Evolutionary conservation across 2,888 invertebrate genomes (phyloP), one percentile per base, ranked within the genome.

Genomic region (Eupelmus urozonus): DNA sequence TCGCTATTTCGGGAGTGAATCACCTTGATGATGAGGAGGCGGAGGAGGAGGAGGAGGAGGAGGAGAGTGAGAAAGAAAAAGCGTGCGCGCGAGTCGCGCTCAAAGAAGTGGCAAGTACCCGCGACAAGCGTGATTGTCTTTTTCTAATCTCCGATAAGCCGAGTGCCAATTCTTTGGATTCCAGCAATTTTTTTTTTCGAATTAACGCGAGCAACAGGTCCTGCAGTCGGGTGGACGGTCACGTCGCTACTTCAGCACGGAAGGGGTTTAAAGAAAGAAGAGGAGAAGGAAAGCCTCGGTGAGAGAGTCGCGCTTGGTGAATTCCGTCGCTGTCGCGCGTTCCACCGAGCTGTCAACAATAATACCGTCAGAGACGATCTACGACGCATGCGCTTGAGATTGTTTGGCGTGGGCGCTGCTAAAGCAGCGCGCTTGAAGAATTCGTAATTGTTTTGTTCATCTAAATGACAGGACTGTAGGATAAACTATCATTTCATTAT

Each of bases 1-100:
- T 78, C 67, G 80, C 84, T 87, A 86, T 87, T 86, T 86, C 67
- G 82, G 83, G 84, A 84, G 76, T 82, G 84, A 83, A 84, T 85
- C 83, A 84, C 86, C 86, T 87, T 87, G 86, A 84, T 80, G 81
- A 77, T 70, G 57, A 71, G 74, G 78, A 23, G 63, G 49, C 13
- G 18, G 45, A 25, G n/a, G 23, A 23, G n/a, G 86, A 84, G 80
- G 81, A 77, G 70, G 55, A 70, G 74, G 78, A 23, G 63, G 27
- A 16, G 9, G 45, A 20, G 11, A 42, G 45, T 45, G 45, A 23
- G 34, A 62, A 34, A 67, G 13, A 23, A 16, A 57, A 42, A 42
- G 49, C 27, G n/a, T n/a, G 18, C 13, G 40, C 25, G 25, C 62
- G 42, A 62, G 20, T 27, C 57, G 27, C 18, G 9, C 51, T 42